These are phyloP conservation scores for Cynopterus sphinx DNA, from an alignment of 2,797 vertebrate species.

Conservation along the genomic window DNA sequence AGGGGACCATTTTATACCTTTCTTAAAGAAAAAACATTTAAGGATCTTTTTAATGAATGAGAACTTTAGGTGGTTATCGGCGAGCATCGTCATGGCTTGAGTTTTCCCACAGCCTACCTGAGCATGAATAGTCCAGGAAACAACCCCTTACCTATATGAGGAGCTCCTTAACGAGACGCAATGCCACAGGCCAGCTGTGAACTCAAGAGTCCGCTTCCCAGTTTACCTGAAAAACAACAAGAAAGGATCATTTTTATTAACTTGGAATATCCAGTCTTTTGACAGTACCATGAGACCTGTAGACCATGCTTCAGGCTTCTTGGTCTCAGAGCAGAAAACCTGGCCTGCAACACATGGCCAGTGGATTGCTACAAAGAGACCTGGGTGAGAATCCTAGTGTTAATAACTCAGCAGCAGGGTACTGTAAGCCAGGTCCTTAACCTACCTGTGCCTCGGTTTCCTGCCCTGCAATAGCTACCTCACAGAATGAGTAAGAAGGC, in stretches of 20 bases:
- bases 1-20: background rate
- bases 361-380: background rate
- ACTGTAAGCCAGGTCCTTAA: background rate
- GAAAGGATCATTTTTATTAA: background rate
- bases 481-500: background rate
- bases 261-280: background rate
- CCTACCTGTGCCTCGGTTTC: background rate
- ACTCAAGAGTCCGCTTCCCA: background rate
- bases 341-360: background rate
- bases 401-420: background rate
- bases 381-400: background rate
- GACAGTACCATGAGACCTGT: background rate
- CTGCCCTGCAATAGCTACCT: background rate
- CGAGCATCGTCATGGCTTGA: background rate
- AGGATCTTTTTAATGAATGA: background rate
- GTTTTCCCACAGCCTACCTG: background rate
- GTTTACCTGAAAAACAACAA: conserved; percentile 44
- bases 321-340: background rate
- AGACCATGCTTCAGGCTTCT: background rate
- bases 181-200: background rate
- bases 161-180: background rate
- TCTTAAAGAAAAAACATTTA: background rate
- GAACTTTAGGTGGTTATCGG: background rate
- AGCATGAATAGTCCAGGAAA: background rate
- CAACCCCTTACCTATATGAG: conserved; percentile 19